Percentiles rank a stretch among this genome's conserved stretches.
Evolutionary conservation across 2,113 vertebrate genomes (phyloP).

Genomic region (Ceratotherium simum): DNA sequence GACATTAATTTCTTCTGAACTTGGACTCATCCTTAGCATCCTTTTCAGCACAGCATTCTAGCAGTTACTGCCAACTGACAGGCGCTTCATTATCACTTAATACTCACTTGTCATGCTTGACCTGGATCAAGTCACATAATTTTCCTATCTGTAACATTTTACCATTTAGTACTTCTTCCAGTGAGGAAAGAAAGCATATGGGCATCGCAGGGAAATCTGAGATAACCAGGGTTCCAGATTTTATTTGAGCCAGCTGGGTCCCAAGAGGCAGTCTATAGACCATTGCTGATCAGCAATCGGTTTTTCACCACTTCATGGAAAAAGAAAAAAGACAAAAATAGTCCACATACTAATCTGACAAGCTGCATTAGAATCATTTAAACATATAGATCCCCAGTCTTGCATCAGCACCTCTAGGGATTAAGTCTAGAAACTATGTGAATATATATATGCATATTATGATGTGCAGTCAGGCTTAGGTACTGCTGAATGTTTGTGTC

Average conservation of each 20-base stretch:
- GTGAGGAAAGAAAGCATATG: not conserved
- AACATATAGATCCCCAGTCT: not conserved
- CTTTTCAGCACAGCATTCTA: not conserved
- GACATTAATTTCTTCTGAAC: not conserved
- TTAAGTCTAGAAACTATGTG: not conserved
- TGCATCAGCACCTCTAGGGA: not conserved
- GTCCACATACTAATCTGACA: not conserved
- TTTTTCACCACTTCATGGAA: conserved; percentile 15
- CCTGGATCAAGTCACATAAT: not conserved
- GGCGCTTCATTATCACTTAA: not conserved
- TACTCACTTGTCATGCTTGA: not conserved
- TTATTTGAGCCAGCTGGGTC: not conserved
- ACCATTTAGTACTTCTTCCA: not conserved
- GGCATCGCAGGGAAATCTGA: not conserved
- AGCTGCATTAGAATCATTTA: not conserved
- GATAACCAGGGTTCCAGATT: not conserved
- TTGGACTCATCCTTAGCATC: not conserved
- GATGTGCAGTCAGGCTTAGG: not conserved
- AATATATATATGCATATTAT: not conserved
- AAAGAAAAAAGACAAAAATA: not conserved
- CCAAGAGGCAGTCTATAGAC: not conserved
- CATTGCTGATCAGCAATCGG: not conserved
- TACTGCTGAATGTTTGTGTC: not conserved
- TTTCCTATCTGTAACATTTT: not conserved
- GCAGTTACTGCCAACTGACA: not conserved